These are phyloP conservation scores for Apodemus speciosus DNA, from an alignment of 2,113 vertebrate species.

Conservation along the genomic window DNA sequence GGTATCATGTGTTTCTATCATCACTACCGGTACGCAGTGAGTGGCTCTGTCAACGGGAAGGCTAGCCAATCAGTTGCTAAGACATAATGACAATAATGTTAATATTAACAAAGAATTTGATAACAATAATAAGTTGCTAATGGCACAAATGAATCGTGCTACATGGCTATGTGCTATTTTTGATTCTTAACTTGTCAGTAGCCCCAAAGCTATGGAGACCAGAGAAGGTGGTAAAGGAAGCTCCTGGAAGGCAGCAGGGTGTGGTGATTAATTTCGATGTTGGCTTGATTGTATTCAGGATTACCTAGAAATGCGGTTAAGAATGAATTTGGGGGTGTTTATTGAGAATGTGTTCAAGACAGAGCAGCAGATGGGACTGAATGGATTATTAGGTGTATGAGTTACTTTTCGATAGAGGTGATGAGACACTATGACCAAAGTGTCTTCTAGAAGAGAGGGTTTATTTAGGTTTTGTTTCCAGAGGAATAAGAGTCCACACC, in stretches of 20 bases:
- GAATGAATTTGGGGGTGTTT: neutral
- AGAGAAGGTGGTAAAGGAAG: neutral
- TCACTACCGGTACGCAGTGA: neutral
- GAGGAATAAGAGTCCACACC: neutral
- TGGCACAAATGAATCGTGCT: neutral
- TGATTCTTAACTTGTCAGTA: neutral
- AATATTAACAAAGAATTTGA: neutral
- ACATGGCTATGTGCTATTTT: neutral
- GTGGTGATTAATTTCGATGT: neutral
- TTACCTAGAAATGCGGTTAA: neutral
- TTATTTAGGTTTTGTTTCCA: neutral
- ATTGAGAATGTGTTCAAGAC: neutral
- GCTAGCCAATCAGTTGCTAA: slow-evolving; percentile 1
- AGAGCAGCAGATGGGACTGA: neutral
- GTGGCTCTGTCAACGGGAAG: slow-evolving; percentile 13
- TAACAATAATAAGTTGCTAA: neutral
- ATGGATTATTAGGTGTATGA: neutral
- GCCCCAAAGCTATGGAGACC: neutral
- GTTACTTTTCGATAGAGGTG: neutral
- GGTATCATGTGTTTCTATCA: neutral
- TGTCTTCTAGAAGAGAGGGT: neutral
- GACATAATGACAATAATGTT: neutral
- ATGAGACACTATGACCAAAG: neutral
- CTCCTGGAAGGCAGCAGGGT: neutral
- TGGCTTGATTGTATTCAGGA: neutral